Conservation (phyloP, 2,888 invertebrate species). For the Cordilura impudica region DNA sequence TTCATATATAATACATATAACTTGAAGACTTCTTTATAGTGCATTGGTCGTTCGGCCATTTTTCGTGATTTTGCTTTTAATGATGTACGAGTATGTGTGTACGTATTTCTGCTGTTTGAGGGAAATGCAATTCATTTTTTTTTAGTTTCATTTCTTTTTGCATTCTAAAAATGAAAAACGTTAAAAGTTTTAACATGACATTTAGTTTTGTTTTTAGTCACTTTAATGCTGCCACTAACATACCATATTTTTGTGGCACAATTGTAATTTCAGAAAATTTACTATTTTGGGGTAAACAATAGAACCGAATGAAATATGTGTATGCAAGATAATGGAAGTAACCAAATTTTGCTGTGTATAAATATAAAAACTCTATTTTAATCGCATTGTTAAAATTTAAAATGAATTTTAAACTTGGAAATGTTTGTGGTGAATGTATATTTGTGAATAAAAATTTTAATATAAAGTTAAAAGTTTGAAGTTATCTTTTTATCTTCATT, state of each 20-base stretch:
- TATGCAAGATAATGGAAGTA: no score
- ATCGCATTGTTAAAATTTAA: no score
- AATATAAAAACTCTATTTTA: no score
- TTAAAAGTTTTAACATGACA: constrained; percentile 53
- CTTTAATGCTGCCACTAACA: constrained; percentile 20
- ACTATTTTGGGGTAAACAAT: background rate
- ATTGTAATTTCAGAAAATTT: background rate
- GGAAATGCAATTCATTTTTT: constrained; percentile 5
- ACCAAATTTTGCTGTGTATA: no score
- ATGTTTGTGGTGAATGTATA: no score
- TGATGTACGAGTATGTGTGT: no score
- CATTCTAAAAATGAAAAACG: constrained; percentile 43
- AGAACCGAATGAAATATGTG: no score
- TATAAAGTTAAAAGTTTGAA: no score
- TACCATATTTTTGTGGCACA: constrained; percentile 13
- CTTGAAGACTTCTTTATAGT: constrained; percentile 3
- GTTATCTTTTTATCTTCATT: no score
- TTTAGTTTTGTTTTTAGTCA: constrained; percentile 38
- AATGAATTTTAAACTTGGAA: no score
- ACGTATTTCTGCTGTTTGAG: background rate
- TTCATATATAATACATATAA: no score
- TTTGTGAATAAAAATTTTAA: no score
- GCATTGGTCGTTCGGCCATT: constrained; percentile 4
- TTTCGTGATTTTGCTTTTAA: background rate
- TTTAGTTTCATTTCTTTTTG: constrained; percentile 1